Base-by-base conservation (phyloP, 1,140 invertebrate species). In the Parapsyche elsis region DNA sequence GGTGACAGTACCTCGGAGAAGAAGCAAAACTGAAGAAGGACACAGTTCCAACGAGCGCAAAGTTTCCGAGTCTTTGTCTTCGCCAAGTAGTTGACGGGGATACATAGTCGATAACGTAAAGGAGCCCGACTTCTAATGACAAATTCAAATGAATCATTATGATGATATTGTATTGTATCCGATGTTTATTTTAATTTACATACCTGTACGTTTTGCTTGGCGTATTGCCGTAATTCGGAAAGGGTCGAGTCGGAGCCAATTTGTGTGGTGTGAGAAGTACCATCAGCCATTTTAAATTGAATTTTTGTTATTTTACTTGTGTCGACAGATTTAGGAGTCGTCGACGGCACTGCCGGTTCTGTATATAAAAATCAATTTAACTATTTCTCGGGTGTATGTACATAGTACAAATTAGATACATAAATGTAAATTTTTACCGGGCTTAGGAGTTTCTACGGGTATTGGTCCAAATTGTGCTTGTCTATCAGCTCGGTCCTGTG, bases 281-380 rank as follows among this genome's bases (percentile, higher is more conserved):
- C 96, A 86, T 95, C 93, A 0, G 95, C 94, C 70, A 97, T 84
- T 83, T 94, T 92, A 84, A 98, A 96, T 88, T 97, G 95, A 59
- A 98, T 91, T 74, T 94, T 90, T 0, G 95, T 81, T 26, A 80
- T 71, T 23, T 79, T 79, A 75, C 71, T 79, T 21, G 77, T 81
- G 24, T 79, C 77, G 16, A 45, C 61, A 30, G 77, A 59, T 24
- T 53, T 38, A 2, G 77, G 64, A n/a, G 79, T 14, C 14, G 21
- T 59, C 4, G 61, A 26, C 67, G n/a, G 75, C 19, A 30, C 81
- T 77, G 57, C 30, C 30, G 80, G 44, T 76, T 26, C 38, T 67
- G 73, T 45, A 57, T 19, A 75, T 9, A 57, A 75, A 44, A 23
- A 23, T 24, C 16, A 9, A 71, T 26, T 26, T 71, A 64, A 64